phyloP scores from a whole-genome alignment of 2,113 vertebrate species.

The Athene cunicularia region DNA sequence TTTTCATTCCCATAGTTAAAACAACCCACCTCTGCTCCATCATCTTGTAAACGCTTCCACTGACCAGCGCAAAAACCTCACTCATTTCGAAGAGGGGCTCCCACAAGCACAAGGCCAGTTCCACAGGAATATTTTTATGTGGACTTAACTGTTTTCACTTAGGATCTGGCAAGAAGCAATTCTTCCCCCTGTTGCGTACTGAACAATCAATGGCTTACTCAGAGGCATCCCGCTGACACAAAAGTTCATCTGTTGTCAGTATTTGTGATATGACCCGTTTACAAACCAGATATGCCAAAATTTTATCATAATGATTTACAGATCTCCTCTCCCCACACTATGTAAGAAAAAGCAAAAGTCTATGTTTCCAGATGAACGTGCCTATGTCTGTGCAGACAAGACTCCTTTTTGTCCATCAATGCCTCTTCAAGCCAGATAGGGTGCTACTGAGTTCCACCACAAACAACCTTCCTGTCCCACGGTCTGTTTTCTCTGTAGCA shows the following conservation, averaged over 20 bases:
- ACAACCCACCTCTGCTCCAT: not conserved
- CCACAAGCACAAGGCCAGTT: not conserved
- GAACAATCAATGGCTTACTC: not conserved
- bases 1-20: not conserved
- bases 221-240: not conserved
- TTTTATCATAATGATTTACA: not conserved
- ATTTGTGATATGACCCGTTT: not conserved
- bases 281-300: not conserved
- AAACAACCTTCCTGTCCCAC: not conserved
- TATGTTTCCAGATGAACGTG: not conserved
- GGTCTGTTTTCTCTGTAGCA: not conserved
- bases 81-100: not conserved
- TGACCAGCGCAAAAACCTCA: rapidly evolving
- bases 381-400: not conserved
- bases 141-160: not conserved
- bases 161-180: not conserved
- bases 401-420: not conserved
- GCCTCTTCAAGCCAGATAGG: not conserved
- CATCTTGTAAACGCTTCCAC: not conserved
- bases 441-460: not conserved
- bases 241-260: not conserved
- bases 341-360: not conserved
- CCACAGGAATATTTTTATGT: not conserved
- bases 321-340: not conserved
- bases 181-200: not conserved